Percentiles rank a stretch among this genome's conserved stretches.
These are phyloP conservation scores for Rhimphoctona megacephalus DNA, from an alignment of 2,888 invertebrate genomes.

Conservation along the genomic window DNA sequence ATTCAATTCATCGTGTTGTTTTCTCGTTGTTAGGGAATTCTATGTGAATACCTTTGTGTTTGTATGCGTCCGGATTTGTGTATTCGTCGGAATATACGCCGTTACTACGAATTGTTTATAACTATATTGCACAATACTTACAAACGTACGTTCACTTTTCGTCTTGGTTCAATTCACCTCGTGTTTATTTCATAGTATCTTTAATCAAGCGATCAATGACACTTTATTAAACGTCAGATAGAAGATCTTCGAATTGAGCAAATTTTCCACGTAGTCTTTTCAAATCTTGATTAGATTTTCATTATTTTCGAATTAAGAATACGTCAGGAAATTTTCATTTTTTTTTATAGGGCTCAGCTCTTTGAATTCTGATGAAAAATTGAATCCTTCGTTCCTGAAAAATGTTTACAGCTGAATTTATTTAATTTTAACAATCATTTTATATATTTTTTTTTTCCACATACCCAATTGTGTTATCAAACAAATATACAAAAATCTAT, in stretches of 20 bases:
- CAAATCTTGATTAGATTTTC: no score
- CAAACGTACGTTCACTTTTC: constrained; percentile 39
- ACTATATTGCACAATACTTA: constrained; percentile 14
- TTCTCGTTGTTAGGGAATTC: constrained; percentile 31
- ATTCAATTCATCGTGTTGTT: constrained; percentile 45
- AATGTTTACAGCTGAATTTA: no score
- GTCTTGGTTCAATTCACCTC: constrained; percentile 17
- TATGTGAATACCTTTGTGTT: neutral
- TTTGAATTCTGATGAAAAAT: neutral
- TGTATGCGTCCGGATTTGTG: neutral
- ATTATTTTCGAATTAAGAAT: no score
- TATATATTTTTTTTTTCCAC: no score
- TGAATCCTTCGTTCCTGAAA: neutral
- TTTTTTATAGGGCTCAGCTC: neutral
- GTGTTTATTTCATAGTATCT: neutral
- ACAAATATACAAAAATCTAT: no score
- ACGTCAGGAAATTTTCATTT: neutral
- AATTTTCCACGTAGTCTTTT: no score
- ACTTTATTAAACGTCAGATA: neutral
- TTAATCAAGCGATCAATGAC: constrained; percentile 36
- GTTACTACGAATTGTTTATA: neutral
- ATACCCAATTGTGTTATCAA: no score
- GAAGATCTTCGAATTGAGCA: neutral
- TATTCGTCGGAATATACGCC: neutral
- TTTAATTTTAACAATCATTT: no score